Base-by-base conservation (phyloP, 2,797 vertebrate species). In the Notolepis coatsorum region DNA sequence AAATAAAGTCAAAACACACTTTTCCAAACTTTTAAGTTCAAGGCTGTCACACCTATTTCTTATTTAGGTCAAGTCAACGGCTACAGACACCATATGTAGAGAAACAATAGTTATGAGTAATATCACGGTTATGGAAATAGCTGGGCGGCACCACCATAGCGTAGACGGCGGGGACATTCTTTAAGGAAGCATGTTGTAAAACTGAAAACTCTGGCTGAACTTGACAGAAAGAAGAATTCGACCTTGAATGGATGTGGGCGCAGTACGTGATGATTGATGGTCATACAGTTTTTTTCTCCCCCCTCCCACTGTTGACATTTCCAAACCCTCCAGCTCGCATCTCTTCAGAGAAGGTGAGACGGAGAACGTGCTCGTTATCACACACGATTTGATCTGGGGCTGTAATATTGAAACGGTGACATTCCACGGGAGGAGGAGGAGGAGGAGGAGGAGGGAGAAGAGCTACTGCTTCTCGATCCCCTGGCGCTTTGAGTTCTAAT, bases 141-240 rank as follows among this genome's bases (percentile, higher is more conserved):
- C 66, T 85, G 89, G 88, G 89, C 91, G 89, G 87, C 78, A 86
- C 81, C 38, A 20, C 84, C 77, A 70, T 25, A 18, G 27, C 33
- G 12, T 79, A 82, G 79, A 71, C 77, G 82, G 21, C 9, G 21
- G 38, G 23, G 17, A 77, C 77, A 85, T 87, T 81, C 83, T 87
- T 76, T 82, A 79, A 81, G 77, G 76, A 92, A 89, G 89, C 91
- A 91, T 93, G 92, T 84, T 81, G 93, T 84, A 89, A 89, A 94
- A 95, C 93, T 90, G 93, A 91, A 87, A 85, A 74, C 68, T 89
- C 61, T 88, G 86, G 89, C 85, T 89, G 73, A 69, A 64, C 48
- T 54, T 72, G 68, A 45, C 68, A 12, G 43, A 55, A 65, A 75
- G 68, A 85, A 71, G 48, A 28, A 55, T 54, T 65, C 49, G 73